Conservation (phyloP, 2,113 vertebrate genomes). For the Rhadina sibilatrix region DNA sequence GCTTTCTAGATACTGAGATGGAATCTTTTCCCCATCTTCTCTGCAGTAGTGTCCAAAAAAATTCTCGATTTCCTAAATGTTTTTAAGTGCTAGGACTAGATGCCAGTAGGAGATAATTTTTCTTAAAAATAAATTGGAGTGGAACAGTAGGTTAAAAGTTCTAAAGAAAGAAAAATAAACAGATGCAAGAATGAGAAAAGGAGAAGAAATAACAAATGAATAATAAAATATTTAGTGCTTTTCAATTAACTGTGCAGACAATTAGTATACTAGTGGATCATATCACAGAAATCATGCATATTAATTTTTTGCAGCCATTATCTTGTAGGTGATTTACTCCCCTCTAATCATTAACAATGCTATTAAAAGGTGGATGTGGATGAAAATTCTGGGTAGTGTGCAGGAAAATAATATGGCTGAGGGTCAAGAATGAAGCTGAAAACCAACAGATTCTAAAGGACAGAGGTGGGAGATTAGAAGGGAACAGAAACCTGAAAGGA, state of each 20-base stretch:
- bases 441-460: not conserved
- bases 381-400: constrained; percentile 58
- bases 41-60: not conserved
- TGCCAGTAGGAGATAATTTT: constrained; percentile 48
- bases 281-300: constrained; percentile 76
- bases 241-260: constrained; percentile 78
- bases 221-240: constrained; percentile 82
- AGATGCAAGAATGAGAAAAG: constrained; percentile 61
- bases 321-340: constrained; percentile 75
- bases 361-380: constrained; percentile 70
- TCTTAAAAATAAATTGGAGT: constrained; percentile 44
- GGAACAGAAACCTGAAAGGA: not conserved
- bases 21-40: not conserved
- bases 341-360: constrained; percentile 74
- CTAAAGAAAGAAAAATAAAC: constrained; percentile 72
- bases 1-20: not conserved
- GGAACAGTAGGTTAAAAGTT: constrained; percentile 65
- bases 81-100: constrained; percentile 34
- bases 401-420: constrained; percentile 53
- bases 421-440: constrained; percentile 58
- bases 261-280: constrained; percentile 77
- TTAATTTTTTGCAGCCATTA: constrained; percentile 79
- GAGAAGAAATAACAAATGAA: constrained; percentile 69
- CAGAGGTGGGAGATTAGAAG: not conserved
- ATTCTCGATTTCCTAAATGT: not conserved